Conservation (phyloP, 1,140 invertebrate genomes). For the Drosophila arizonae region DNA sequence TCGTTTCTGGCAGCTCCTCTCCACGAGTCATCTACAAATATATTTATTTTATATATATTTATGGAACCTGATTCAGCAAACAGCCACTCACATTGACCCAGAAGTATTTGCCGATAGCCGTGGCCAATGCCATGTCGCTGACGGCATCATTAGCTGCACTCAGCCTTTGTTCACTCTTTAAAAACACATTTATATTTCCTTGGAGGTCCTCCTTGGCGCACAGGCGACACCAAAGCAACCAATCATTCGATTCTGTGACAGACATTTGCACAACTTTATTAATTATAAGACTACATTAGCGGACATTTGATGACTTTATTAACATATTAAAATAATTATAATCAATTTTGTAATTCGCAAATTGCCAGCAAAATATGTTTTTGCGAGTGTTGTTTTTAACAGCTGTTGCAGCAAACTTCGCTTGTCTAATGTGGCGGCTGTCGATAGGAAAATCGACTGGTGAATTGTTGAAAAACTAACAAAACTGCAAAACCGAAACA, state of each 20-base stretch:
- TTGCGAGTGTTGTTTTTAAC: constrained; percentile 12
- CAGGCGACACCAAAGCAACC: constrained; percentile 74
- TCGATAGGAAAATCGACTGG: background rate
- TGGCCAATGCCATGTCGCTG: constrained; percentile 49
- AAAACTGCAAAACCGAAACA: too few species aligned
- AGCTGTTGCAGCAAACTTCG: constrained; percentile 13
- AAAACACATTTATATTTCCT: constrained; percentile 66
- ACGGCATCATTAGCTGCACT: background rate
- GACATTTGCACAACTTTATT: constrained; percentile 40
- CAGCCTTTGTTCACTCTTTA: constrained; percentile 54
- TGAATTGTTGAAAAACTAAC: too few species aligned
- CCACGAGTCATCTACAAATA: constrained; percentile 52
- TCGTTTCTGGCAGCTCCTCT: constrained; percentile 64
- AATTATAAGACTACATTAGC: background rate
- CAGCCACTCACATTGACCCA: constrained; percentile 65
- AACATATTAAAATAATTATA: constrained; percentile 3
- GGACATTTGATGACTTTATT: background rate
- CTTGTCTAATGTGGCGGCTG: constrained; percentile 1
- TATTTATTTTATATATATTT: background rate
- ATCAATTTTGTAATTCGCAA: constrained; percentile 3
- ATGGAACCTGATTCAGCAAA: too few species aligned
- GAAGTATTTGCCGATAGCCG: constrained; percentile 73
- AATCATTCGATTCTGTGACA: constrained; percentile 30
- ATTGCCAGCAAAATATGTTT: constrained; percentile 20
- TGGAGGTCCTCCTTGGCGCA: constrained; percentile 72